Percentiles rank a stretch among this genome's conserved stretches.
Evolutionary conservation across 2,797 vertebrate genomes (phyloP).

Genomic region (Enteromius fasciolatus): DNA sequence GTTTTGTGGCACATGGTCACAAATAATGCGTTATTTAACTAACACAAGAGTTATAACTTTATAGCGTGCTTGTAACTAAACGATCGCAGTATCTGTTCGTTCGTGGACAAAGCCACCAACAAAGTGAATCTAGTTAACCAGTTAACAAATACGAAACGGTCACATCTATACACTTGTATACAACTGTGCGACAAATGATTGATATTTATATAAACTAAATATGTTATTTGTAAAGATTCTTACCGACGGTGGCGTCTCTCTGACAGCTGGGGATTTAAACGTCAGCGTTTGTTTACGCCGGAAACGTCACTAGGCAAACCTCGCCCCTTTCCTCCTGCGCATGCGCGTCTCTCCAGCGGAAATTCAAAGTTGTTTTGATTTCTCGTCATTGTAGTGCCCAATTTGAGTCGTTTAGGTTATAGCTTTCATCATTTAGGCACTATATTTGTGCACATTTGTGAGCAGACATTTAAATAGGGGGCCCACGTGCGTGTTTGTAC

Average conservation of each 20-base stretch:
- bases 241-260: neutral
- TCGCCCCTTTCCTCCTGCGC: conserved; percentile 46
- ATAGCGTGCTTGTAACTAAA: neutral
- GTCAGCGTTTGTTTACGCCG: conserved; percentile 65
- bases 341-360: conserved; percentile 59
- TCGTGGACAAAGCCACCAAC: neutral
- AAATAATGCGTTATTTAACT: neutral
- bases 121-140: neutral
- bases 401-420: neutral
- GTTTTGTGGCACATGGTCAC: too few species aligned
- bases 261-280: conserved; percentile 72
- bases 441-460: neutral
- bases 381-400: neutral
- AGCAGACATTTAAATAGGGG: neutral
- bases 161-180: neutral
- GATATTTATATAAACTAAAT: neutral
- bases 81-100: neutral
- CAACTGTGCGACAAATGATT: neutral
- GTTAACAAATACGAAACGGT: neutral
- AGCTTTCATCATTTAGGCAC: neutral
- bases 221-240: neutral
- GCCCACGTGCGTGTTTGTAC: neutral
- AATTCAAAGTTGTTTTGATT: neutral
- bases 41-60: too few species aligned
- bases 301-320: conserved; percentile 56